Percentiles rank a stretch among this genome's conserved stretches.
Conservation (phyloP, 2,797 vertebrate species). For the Benthosema pterotum region DNA sequence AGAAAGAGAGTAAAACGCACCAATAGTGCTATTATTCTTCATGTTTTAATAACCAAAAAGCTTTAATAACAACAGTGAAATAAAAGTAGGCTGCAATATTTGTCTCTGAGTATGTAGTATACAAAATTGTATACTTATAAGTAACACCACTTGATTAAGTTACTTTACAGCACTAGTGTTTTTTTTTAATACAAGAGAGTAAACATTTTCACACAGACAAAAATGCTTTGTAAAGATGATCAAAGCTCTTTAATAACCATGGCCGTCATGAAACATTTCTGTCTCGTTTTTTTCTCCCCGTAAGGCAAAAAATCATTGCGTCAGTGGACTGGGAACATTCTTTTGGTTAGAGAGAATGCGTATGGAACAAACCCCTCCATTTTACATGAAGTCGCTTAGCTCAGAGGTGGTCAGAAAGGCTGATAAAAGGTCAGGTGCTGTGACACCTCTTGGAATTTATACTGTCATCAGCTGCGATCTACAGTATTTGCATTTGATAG, state of each 20-base stretch:
- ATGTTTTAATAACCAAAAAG: no score
- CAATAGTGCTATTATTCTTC: no score
- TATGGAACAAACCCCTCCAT: constrained; percentile 39
- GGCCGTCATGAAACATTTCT: constrained; percentile 49
- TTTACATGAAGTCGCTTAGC: constrained; percentile 54
- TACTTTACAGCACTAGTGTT: no score
- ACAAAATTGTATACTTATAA: no score
- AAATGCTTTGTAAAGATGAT: constrained; percentile 29
- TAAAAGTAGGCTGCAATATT: no score
- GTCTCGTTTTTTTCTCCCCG: constrained; percentile 45
- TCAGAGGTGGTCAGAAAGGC: constrained; percentile 43
- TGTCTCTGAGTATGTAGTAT: no score
- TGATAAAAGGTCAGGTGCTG: no score
- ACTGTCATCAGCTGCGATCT: no score
- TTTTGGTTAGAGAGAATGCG: constrained; percentile 56
- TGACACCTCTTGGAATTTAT: constrained; percentile 1
- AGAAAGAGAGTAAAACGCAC: not conserved
- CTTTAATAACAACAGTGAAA: no score
- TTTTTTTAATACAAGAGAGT: constrained; percentile 44
- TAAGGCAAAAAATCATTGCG: constrained; percentile 48
- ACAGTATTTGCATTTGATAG: no score
- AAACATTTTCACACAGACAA: constrained; percentile 37
- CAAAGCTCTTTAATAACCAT: constrained; percentile 51
- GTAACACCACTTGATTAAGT: no score
- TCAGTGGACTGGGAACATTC: constrained; percentile 50